Conservation (phyloP, 2,888 invertebrate species). For the Aphodius sticticus region DNA sequence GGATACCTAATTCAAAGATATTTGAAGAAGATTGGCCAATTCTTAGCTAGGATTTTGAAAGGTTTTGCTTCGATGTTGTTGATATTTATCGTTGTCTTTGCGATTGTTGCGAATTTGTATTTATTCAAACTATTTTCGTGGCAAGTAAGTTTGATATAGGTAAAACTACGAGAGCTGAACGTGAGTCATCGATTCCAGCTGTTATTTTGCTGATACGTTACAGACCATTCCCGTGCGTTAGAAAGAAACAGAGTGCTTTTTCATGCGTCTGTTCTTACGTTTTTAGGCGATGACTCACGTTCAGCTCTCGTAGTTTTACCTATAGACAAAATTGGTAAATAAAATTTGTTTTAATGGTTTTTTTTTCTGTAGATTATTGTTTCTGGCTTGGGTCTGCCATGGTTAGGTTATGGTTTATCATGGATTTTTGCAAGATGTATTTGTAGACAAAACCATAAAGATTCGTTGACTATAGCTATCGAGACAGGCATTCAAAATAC, state of each 20-base stretch:
- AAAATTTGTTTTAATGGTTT: neutral
- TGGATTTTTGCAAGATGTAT: conserved; percentile 67
- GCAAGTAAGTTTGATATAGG: conserved; percentile 72
- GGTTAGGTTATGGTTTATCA: conserved; percentile 80
- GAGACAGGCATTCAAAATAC: conserved; percentile 96
- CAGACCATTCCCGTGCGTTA: no score
- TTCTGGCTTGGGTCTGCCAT: conserved; percentile 83
- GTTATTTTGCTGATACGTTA: no score
- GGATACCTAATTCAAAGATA: conserved; percentile 73
- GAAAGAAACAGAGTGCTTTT: no score
- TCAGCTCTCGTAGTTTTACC: no score
- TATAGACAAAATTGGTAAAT: no score
- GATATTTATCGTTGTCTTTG: conserved; percentile 85
- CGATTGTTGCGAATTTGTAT: conserved; percentile 88
- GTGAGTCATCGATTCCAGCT: no score
- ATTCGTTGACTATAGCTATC: conserved; percentile 87
- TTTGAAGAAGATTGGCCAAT: conserved; percentile 71
- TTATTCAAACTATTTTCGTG: conserved; percentile 89
- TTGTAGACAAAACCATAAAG: conserved; percentile 68
- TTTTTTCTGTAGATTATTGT: conserved; percentile 71
- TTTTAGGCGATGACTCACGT: no score
- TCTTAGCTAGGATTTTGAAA: conserved; percentile 83
- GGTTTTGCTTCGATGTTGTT: conserved; percentile 83
- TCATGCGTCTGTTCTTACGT: no score
- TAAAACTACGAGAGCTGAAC: no score